Evolutionary conservation across 1,140 invertebrate species (phyloP).

Genomic region (Penaeus indicus): DNA sequence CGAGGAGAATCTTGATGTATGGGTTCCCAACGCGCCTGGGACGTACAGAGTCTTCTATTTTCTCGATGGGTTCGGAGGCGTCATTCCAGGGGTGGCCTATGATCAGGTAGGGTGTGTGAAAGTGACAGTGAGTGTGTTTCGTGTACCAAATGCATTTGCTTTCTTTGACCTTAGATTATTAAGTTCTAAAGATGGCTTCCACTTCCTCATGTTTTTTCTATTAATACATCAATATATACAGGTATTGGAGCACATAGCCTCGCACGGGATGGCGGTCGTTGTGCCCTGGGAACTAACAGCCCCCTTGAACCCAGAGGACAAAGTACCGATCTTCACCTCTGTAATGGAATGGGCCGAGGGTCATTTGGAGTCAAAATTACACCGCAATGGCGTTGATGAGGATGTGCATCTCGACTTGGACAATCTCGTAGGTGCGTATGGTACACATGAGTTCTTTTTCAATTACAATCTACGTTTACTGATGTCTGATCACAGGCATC

Average conservation of each 20-base stretch:
- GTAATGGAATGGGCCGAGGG: constrained; percentile 59
- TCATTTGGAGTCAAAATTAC: constrained; percentile 51
- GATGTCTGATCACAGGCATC: neutral
- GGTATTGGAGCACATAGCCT: constrained; percentile 47
- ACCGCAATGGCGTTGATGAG: constrained; percentile 40
- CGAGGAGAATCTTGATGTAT: constrained; percentile 56
- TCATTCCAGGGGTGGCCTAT: constrained; percentile 44
- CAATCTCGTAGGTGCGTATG: constrained; percentile 48
- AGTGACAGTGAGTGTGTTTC: constrained; percentile 1
- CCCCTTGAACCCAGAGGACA: constrained; percentile 49
- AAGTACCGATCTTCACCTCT: constrained; percentile 44
- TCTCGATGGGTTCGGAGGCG: constrained; percentile 25
- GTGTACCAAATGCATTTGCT: neutral
- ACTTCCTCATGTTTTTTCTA: neutral
- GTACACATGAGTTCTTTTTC: neutral
- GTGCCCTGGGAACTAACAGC: constrained; percentile 42
- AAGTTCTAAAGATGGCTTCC: neutral
- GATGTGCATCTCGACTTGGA: constrained; percentile 53
- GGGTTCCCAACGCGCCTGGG: constrained; percentile 57
- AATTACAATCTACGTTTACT: neutral
- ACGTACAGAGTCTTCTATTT: constrained; percentile 45
- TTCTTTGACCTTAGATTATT: too few relatives aligned
- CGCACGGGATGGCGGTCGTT: constrained; percentile 63
- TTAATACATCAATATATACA: neutral
- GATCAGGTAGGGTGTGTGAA: constrained; percentile 35